Conservation (phyloP, 2,797 vertebrate species). For the Dermochelys coriacea region DNA sequence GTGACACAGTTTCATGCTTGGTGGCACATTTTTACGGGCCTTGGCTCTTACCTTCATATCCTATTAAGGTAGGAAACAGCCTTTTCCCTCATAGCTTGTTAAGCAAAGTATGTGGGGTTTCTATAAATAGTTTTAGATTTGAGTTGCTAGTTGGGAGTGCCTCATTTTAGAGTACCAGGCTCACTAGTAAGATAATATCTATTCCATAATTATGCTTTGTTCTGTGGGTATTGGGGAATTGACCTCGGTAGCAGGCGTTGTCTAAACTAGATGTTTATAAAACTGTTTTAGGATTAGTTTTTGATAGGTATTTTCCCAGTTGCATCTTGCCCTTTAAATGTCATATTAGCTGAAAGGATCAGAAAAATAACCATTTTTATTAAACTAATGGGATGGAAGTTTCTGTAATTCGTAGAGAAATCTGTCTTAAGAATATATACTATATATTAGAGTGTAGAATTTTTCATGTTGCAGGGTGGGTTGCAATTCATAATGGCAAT, state of each 20-base stretch:
- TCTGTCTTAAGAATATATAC: neutral
- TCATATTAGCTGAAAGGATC: neutral
- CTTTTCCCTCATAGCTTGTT: neutral
- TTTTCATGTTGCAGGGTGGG: neutral
- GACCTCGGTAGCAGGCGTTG: neutral
- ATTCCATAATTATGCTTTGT: neutral
- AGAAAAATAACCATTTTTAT: fast-evolving
- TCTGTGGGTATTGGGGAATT: neutral
- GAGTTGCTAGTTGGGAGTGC: neutral
- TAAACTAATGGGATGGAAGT: neutral
- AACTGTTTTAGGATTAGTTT: neutral
- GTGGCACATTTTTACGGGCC: constrained; percentile 98
- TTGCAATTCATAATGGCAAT: neutral
- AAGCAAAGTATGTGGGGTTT: neutral
- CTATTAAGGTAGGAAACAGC: constrained; percentile 90
- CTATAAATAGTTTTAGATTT: neutral
- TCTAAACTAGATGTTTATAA: neutral
- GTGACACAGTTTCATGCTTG: constrained; percentile 97
- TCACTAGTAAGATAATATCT: neutral
- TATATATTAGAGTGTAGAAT: neutral
- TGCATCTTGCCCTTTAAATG: neutral
- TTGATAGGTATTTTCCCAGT: neutral
- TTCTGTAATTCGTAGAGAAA: neutral
- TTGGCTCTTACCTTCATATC: constrained; percentile 97
- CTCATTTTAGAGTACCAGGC: neutral